Base-by-base conservation (phyloP, 2,888 invertebrate genomes). In the Halictus ligatus region DNA sequence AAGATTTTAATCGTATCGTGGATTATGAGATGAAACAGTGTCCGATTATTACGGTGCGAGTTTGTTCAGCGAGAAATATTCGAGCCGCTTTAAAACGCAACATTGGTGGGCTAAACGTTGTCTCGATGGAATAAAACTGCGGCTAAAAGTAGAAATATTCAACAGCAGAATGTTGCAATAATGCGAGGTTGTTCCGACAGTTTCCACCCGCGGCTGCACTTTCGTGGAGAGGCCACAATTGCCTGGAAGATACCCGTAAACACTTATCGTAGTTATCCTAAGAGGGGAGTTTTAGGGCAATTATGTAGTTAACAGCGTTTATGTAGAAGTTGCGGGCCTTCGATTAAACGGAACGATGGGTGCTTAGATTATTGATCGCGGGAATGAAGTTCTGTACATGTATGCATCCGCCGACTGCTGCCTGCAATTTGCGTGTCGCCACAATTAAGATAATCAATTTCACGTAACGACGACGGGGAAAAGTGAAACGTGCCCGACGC, bases 201-300 rank as follows among this genome's bases (percentile, higher is more conserved):
- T 85, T 83, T 79, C 75, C 60, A 75, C 48, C 40, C 18, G 21
- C 7, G 60, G 64, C 29, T 40, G 72, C 72, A 40, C 72, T 79
- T 67, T 35, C 83, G 75, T 79, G 64, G 83, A 84, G 84, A 50
- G 67, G 29, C 69, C 77, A 64, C 81, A 75, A 86, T 84, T 86
- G 75, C 80, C 85, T 81, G 58, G n/a, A 84, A 74, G 86, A 85
- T 86, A 64, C 75, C 58, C 50, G 67, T 85, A 85, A 86, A 86
- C 85, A 84, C 85, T 86, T 81, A 81, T 78, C 78, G 73, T 73
- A 76, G 81, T 81, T 85, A 85, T 35, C 73, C 60, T 74, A 78
- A 85, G 78, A 76, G 81, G 67, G 29, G 29, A 75, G 73, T 86
- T 84, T 84, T 64, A 60, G 54, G 29, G 67, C 78, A 85, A 86